phyloP scores from a whole-genome alignment of 2,888 invertebrate species.

The Penaeus monodon region DNA sequence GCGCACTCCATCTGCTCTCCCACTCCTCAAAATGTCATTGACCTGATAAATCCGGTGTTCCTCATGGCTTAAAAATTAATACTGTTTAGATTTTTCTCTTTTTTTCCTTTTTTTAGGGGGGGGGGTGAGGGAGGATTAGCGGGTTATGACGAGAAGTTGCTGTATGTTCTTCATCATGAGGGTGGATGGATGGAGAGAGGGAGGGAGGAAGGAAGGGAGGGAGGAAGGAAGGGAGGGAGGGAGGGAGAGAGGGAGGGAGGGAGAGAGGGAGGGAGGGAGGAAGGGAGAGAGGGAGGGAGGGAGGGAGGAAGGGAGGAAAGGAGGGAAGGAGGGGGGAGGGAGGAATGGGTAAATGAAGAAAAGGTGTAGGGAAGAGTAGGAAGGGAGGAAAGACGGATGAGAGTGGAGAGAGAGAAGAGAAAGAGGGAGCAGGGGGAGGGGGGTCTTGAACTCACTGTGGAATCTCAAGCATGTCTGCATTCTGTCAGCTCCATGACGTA shows the following conservation, averaged over 20 bases:
- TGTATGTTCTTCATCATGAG: too few species aligned
- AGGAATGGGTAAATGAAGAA: background rate
- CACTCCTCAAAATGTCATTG: too few species aligned
- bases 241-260: background rate
- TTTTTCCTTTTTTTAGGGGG: too few species aligned
- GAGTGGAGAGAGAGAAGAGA: background rate
- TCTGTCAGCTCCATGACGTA: too few species aligned
- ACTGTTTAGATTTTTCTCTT: too few species aligned
- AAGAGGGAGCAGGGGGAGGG: too few species aligned
- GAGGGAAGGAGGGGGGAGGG: background rate
- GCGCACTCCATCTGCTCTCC: too few species aligned
- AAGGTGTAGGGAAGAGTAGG: too few species aligned
- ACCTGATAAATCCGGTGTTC: too few species aligned
- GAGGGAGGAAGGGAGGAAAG: background rate
- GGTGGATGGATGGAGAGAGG: background rate
- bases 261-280: background rate
- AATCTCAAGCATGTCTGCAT: too few species aligned
- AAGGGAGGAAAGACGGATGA: background rate
- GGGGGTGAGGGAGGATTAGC: background rate
- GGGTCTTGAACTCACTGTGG: too few species aligned
- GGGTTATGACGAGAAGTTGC: background rate
- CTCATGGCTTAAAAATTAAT: too few species aligned
- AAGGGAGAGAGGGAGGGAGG: background rate
- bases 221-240: background rate
- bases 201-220: background rate